Base-by-base conservation (phyloP, 2,797 vertebrate genomes). In the Furcifer pardalis region DNA sequence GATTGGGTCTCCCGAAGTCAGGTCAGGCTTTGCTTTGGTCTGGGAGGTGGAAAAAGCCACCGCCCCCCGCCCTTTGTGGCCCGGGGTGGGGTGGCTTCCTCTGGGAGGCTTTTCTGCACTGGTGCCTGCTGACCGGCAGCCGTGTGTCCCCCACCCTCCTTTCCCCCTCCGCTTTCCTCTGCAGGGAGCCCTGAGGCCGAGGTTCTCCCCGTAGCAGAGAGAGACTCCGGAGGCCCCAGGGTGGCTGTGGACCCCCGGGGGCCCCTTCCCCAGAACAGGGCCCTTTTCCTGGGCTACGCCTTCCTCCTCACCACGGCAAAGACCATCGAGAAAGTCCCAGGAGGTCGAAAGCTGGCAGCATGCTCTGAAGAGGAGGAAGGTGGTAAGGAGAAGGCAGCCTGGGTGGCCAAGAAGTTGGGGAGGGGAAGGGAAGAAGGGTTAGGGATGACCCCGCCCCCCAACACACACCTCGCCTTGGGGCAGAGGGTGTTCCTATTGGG, bases 221-320 rank as follows among this genome's bases (percentile, higher is more conserved):
- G 3, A 89, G 95, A 97, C 68, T 77, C 79, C 4, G 84, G 83
- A 56, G 97, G 94, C 79, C 89, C 95, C 0, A 68, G 90, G 10
- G 93, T 96, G 15, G 78, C 95, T 72, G 92, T 95, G 4, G 96
- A 96, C 2, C 96, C 95, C 5, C 97, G 97, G 25, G 98, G 98
- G 0, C 98, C 98, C 5, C 92, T 98, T 87, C 98, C 98, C 13
- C 96, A 96, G 76, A 98, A 97, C 90, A 89, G 97, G 25, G 97
- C 98, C 2, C 97, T 99, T 62, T 99, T 99, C 88, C 95, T 98
- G 95, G 98, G 98, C 81, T 99, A 99, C 37, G 98, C 98, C 65
- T 99, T 99, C 94, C 97, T 99, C 90, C 96, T 99, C 89, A 99
- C 98, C 0, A 96, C 97, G 35, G 98, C 99, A 30, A 98, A 97